These are phyloP conservation scores for Anas platyrhynchos DNA, from an alignment of 2,113 vertebrate genomes.

Conservation along the genomic window DNA sequence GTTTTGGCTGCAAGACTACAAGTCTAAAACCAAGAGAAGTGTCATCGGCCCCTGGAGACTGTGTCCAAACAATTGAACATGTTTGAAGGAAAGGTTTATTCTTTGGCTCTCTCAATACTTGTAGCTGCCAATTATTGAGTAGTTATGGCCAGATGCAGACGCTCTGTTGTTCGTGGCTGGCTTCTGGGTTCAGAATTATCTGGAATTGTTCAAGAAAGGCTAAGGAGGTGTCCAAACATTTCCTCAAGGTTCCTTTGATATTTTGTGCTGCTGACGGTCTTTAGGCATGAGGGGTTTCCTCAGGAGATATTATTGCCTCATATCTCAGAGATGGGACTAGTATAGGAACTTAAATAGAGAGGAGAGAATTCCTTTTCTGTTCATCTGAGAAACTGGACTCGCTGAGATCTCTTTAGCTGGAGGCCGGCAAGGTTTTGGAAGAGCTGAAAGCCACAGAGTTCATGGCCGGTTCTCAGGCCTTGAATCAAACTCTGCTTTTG, in stretches of 20 bases:
- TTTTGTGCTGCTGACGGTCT: not conserved
- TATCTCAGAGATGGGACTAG: not conserved
- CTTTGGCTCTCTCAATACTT: conserved; percentile 42
- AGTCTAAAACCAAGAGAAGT: conserved; percentile 47
- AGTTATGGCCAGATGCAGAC: conserved; percentile 30
- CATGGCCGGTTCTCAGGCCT: not conserved
- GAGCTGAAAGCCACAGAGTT: not conserved
- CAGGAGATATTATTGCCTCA: conserved; percentile 10
- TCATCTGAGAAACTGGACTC: not conserved
- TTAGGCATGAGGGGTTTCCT: not conserved
- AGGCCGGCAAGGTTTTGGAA: conserved; percentile 3
- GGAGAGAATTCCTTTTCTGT: not conserved
- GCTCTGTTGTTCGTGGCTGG: conserved; percentile 25
- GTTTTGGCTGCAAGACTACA: conserved; percentile 44
- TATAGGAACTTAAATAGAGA: not conserved
- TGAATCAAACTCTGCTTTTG: conserved; percentile 11
- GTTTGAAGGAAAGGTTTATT: conserved; percentile 48
- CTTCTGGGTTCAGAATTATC: conserved; percentile 16
- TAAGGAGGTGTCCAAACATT: conserved; percentile 36
- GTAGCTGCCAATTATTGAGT: conserved; percentile 34
- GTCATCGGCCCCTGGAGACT: conserved; percentile 23
- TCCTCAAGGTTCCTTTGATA: conserved; percentile 40
- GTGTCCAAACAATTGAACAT: conserved; percentile 42
- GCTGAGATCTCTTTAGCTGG: not conserved
- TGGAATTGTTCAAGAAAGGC: conserved; percentile 52